Evolutionary conservation across 2,888 invertebrate species (phyloP), one percentile per base, ranked within the genome.

Genomic region (Drosophila mercatorum): DNA sequence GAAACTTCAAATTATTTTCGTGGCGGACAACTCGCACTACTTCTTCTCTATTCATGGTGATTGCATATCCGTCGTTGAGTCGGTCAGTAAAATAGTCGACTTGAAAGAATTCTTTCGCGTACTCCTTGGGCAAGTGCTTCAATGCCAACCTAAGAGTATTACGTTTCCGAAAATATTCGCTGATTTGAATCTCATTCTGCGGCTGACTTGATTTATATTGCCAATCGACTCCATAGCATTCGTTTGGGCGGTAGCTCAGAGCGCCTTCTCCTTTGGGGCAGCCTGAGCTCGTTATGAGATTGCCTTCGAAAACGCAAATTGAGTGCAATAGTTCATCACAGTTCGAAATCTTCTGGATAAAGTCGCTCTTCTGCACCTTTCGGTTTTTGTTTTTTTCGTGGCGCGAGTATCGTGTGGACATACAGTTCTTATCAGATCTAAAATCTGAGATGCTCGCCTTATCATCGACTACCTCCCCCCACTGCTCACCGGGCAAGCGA

Each of bases 401-500:
- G 5, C 28, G 11, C 5, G n/a, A 47, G 17, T 64, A 60, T 49
- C 44, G 41, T 8, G 72, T 72, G 38, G 80, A 78, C 34, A 91
- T 63, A 68, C 91, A 92, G 38, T 89, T 80, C 59, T 80, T 75
- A 59, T 81, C 68, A 28, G 83, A 79, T 44, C 65, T 57, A 12
- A 78, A 70, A n/a, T 84, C 80, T 12, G 68, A 70, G 31, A 79
- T 60, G 40, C 81, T 59, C 40, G 73, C n/a, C 36, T 69, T 26
- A 2, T 59, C 52, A 14, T 76, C 56, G 11, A 91, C 71, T n/a
- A 78, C 44, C 56, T 90, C 77, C 34, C 91, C 91, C 91, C 91
- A 93, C 22, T 74, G 72, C 58, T 86, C 70, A 5, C 94, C 95
- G 1, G 94, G 94, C 63, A 94, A 92, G 26, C 91, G 88, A 93